Conservation (phyloP, 2,888 invertebrate genomes). For the Ophion ellenae region DNA sequence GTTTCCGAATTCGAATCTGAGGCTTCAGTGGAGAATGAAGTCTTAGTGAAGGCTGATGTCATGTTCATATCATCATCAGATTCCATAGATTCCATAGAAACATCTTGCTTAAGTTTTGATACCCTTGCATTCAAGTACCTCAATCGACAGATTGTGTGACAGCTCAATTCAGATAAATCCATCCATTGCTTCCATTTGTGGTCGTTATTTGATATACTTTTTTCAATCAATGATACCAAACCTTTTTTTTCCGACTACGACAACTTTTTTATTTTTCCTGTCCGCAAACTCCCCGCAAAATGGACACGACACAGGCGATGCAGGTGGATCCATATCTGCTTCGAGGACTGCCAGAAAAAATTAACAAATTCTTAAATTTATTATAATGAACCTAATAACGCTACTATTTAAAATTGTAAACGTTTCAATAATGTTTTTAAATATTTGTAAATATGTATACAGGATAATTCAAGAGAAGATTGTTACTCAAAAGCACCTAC, state of each 20-base stretch:
- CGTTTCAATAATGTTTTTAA: no score
- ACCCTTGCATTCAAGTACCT: slow-evolving; percentile 16
- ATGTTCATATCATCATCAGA: neutral
- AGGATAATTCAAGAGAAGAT: no score
- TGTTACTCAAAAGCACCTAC: no score
- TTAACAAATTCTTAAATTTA: no score
- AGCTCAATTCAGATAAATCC: neutral
- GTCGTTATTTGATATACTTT: slow-evolving; percentile 23
- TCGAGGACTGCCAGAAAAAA: no score
- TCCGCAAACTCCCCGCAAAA: no score
- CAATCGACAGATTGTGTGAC: slow-evolving; percentile 32
- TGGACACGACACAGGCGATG: no score
- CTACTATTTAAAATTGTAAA: no score
- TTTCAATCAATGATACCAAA: slow-evolving; percentile 21
- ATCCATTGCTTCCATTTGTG: slow-evolving; percentile 33
- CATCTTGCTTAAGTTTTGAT: slow-evolving; percentile 1
- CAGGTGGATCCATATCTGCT: no score
- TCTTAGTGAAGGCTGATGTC: neutral
- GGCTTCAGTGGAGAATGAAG: slow-evolving; percentile 3
- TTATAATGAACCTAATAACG: no score
- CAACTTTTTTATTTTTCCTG: neutral
- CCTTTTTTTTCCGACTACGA: neutral
- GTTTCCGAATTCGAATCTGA: no score
- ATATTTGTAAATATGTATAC: no score
- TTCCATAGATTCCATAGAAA: neutral